These are phyloP conservation scores for Pogonognathellus flavescens DNA, from an alignment of 1,140 invertebrate species.

Conservation along the genomic window DNA sequence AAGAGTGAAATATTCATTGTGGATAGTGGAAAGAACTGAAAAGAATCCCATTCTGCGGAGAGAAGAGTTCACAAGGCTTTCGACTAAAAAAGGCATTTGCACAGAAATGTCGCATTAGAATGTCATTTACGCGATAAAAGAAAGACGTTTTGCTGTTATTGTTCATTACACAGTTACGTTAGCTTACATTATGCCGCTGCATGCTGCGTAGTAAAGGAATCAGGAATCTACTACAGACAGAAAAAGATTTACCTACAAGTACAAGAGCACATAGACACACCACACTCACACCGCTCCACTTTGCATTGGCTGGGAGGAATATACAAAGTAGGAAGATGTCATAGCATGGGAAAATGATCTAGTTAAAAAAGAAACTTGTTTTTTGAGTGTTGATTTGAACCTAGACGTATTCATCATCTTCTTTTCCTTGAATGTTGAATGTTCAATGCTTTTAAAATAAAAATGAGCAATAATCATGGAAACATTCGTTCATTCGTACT, in stretches of 20 bases:
- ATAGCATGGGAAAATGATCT: slow-evolving; percentile 45
- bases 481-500: slow-evolving; percentile 1
- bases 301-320: slow-evolving; percentile 9
- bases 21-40: slow-evolving; percentile 4
- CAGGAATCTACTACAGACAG: too few relatives aligned
- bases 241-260: too few relatives aligned
- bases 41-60: slow-evolving; percentile 43
- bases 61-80: slow-evolving; percentile 36
- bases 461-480: slow-evolving; percentile 45
- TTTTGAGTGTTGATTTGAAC: slow-evolving; percentile 19
- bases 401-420: slow-evolving; percentile 2
- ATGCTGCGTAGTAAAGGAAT: too few relatives aligned
- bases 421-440: slow-evolving; percentile 47
- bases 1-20: slow-evolving; percentile 22
- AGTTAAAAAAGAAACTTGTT: slow-evolving; percentile 47
- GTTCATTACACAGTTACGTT: background rate
- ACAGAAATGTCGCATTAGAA: slow-evolving; percentile 52
- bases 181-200: too few relatives aligned
- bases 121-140: slow-evolving; percentile 49
- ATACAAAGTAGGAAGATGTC: slow-evolving; percentile 37
- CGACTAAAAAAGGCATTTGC: slow-evolving; percentile 51
- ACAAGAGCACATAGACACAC: too few relatives aligned
- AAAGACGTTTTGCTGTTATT: background rate
- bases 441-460: slow-evolving; percentile 40
- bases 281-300: too few relatives aligned